Evolutionary conservation across 2,113 vertebrate genomes (phyloP).

Genomic region (Peromyscus leucopus): DNA sequence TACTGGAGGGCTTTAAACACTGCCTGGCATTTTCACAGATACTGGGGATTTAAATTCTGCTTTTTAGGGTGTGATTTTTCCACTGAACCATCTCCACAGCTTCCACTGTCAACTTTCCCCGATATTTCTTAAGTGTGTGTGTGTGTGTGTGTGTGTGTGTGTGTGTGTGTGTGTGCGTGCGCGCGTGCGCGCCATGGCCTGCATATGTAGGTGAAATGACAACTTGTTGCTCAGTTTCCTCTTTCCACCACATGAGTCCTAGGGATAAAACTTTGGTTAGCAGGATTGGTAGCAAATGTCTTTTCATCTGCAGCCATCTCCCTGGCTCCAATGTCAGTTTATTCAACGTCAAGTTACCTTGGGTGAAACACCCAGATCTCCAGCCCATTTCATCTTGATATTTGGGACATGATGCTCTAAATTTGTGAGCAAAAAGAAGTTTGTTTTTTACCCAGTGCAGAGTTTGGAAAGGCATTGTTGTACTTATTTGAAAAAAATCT

Average conservation of each 20-base stretch:
- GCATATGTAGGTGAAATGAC: neutral
- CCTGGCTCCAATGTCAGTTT: too few species aligned
- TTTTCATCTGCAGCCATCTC: too few species aligned
- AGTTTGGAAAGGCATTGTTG: too few species aligned
- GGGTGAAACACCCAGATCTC: too few species aligned
- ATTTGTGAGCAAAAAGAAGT: too few species aligned
- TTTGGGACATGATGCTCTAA: too few species aligned
- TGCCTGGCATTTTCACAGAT: neutral
- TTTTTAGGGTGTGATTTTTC: neutral
- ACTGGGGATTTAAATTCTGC: neutral
- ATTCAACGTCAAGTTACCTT: too few species aligned
- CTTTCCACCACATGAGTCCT: neutral
- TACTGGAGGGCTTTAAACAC: neutral
- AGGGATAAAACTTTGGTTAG: neutral
- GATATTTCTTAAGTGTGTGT: neutral
- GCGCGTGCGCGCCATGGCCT: fast-evolving
- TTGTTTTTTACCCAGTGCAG: too few species aligned
- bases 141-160: neutral
- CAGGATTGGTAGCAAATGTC: too few species aligned
- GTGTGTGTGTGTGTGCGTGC: neutral
- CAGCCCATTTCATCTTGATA: too few species aligned
- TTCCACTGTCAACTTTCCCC: neutral
- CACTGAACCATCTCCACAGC: neutral
- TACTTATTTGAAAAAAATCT: too few species aligned
- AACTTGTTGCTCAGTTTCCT: neutral